Evolutionary conservation across 2,797 vertebrate species (phyloP).

Genomic region (Sebastes trivittatus): DNA sequence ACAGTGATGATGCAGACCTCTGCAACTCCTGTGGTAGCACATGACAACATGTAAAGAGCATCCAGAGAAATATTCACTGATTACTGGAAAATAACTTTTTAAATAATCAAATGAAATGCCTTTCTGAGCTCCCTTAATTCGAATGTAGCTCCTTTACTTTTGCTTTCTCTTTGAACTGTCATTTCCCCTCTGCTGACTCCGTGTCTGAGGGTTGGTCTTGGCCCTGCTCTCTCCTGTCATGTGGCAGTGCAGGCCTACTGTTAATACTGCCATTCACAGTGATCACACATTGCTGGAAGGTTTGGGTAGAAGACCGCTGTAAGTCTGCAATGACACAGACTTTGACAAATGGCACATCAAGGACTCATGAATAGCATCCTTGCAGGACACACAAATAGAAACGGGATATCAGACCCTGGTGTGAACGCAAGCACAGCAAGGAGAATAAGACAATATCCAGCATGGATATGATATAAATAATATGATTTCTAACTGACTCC

Average conservation of each 20-base stretch:
- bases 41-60: background rate
- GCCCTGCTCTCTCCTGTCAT: background rate
- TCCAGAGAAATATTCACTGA: background rate
- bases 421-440: background rate
- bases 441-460: background rate
- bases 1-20: background rate
- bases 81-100: background rate
- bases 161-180: background rate
- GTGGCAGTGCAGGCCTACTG: background rate
- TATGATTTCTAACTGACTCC: background rate
- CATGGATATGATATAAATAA: background rate
- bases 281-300: background rate
- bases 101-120: background rate
- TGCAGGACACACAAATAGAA: slow-evolving; percentile 18
- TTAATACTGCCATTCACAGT: background rate
- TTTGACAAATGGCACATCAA: slow-evolving; percentile 1
- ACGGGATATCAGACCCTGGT: background rate
- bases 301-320: background rate
- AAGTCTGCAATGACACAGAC: background rate
- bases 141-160: background rate
- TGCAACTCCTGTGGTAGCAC: background rate
- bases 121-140: background rate
- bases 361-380: background rate
- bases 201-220: background rate
- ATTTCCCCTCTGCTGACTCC: background rate